These are phyloP conservation scores for Ophion ellenae DNA, from an alignment of 2,888 invertebrate species.

Conservation along the genomic window DNA sequence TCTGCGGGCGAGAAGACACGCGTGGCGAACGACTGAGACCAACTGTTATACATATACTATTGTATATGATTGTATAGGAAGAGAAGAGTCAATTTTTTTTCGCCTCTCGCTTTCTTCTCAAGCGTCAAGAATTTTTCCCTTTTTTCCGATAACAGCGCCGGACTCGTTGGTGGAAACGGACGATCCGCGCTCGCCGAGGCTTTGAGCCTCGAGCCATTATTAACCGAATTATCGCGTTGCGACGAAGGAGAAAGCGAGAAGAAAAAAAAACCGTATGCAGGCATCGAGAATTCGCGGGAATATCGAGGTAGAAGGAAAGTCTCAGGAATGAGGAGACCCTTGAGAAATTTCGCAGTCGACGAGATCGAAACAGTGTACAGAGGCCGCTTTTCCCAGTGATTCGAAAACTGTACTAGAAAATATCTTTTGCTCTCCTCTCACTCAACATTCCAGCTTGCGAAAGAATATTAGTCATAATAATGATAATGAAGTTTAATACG, in stretches of 20 bases:
- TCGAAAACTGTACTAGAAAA: conserved; percentile 30
- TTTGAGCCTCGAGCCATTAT: conserved; percentile 75
- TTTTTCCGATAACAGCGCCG: conserved; percentile 64
- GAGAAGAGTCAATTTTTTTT: conserved; percentile 57
- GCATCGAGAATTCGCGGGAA: conserved; percentile 39
- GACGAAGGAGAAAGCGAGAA: conserved; percentile 43
- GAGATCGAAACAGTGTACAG: conserved; percentile 8
- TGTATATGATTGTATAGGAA: conserved; percentile 81
- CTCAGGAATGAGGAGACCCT: neutral
- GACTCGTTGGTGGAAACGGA: conserved; percentile 74
- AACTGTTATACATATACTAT: conserved; percentile 82
- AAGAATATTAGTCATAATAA: conserved; percentile 41
- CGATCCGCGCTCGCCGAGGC: conserved; percentile 69
- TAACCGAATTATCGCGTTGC: conserved; percentile 66
- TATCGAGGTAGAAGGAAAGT: conserved; percentile 37
- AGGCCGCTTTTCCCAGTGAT: conserved; percentile 29
- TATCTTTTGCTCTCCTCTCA: conserved; percentile 62
- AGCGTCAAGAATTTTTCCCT: conserved; percentile 4
- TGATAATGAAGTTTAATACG: conserved; percentile 26
- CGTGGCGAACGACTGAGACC: conserved; percentile 81
- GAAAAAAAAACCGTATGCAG: conserved; percentile 25
- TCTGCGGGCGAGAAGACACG: conserved; percentile 62
- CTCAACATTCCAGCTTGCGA: conserved; percentile 67
- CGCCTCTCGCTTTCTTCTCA: conserved; percentile 38
- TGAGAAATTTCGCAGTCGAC: neutral